Base-by-base conservation (phyloP, 2,797 vertebrate genomes). In the Florisuga fusca region DNA sequence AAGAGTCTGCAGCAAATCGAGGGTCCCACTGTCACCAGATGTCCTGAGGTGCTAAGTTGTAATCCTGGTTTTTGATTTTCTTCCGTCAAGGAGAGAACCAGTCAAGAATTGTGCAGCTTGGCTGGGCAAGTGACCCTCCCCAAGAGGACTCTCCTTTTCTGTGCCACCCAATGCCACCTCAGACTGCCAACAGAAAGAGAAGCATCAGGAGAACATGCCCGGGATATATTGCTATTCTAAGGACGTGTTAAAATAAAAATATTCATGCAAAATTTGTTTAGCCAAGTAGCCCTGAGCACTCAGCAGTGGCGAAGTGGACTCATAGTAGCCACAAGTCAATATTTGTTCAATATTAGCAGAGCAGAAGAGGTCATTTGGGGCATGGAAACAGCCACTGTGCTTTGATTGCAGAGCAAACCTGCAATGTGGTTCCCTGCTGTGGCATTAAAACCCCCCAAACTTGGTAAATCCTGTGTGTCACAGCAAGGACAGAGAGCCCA, bases 221-320 rank as follows among this genome's bases (percentile, higher is more conserved):
- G 43, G 15, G 34, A 25, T 22, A 6, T 22, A 53, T 89, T 84
- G 19, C 76, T 75, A 93, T 95, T 92, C 92, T 5, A 54, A 29
- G 46, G 61, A 68, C 72, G 81, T 21, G 90, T 26, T 77, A 62
- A 84, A 95, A 79, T 79, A 62, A 85, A 89, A 92, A 95, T 95
- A 95, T 96, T 96, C 85, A 94, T 96, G 93, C 85, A 84, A 36
- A 89, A 50, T 94, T 93, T 95, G 90, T 94, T 96, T 95, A 96
- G 90, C 78, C 93, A 95, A 95, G 92, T 93, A 93, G 91, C 92
- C 90, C 90, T 79, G 81, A 95, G 93, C 92, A 38, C 16, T 93
- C 81, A 90, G 68, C 93, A 72, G 86, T 72, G 92, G 89, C 87
- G 64, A 84, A 87, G 90, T 6, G 59, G 79, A 63, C 84, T 51